These are phyloP conservation scores for Phalanger gymnotis DNA, from an alignment of 2,797 vertebrate species.

Conservation along the genomic window DNA sequence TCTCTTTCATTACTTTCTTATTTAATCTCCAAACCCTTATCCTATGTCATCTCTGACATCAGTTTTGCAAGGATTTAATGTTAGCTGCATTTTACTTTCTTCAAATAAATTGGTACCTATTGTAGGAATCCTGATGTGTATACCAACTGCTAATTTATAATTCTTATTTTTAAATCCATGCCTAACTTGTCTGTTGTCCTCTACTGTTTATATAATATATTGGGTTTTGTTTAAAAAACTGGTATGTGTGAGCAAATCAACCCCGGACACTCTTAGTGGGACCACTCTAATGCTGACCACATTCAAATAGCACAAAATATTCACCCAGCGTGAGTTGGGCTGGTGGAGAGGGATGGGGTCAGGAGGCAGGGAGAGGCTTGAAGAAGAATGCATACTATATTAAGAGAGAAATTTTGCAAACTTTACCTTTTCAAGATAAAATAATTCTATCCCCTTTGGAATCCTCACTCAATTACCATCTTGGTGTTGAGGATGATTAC, in stretches of 20 bases:
- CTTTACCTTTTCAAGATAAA: constrained; percentile 11
- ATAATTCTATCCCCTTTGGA: not conserved
- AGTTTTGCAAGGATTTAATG: constrained; percentile 11
- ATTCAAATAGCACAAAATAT: constrained; percentile 3
- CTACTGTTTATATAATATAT: constrained; percentile 30
- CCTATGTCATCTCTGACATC: not conserved
- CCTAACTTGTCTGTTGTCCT: constrained; percentile 41
- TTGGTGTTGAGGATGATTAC: constrained; percentile 32
- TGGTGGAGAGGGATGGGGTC: not conserved
- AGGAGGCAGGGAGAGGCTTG: not conserved
- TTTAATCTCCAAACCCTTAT: not conserved
- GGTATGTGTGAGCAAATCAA: not conserved
- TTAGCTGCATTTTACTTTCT: not conserved
- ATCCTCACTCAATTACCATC: not conserved
- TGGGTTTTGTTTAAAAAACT: constrained; percentile 27
- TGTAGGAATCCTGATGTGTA: constrained; percentile 21
- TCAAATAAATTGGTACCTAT: constrained; percentile 23
- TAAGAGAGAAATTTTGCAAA: constrained; percentile 41
- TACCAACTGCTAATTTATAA: constrained; percentile 55
- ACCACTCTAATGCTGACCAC: constrained; percentile 31
- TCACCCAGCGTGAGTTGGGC: not conserved
- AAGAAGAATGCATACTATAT: constrained; percentile 34
- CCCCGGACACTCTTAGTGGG: constrained; percentile 2
- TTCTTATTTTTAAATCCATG: not conserved
- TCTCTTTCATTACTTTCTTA: not conserved